Evolutionary conservation across 2,113 vertebrate species (phyloP), one percentile per base, ranked within the genome.

Genomic region (Stercorarius parasiticus): DNA sequence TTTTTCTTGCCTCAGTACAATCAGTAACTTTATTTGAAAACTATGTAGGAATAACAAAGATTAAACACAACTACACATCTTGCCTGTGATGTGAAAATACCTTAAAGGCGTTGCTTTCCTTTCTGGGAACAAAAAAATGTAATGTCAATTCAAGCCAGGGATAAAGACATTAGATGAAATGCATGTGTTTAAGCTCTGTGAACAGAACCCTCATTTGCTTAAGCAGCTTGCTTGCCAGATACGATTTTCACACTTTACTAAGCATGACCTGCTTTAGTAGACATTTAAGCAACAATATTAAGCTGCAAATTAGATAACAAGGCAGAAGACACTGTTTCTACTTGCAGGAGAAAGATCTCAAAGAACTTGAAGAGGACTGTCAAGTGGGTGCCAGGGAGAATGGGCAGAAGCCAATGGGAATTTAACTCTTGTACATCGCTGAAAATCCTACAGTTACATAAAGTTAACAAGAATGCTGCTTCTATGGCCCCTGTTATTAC

Each of bases 221-320:
- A 76, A 96, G 94, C 90, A 95, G 91, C 86, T 95, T 95, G 88
- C 79, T 91, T 96, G 96, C 93, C 93, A 96, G 90, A 93, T 88
- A 84, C 40, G 93, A 91, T 93, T 95, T 96, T 83, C 88, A 95
- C 93, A 94, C 92, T 97, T 96, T 82, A 86, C 93, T 96, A 93
- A 93, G 86, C 91, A 94, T 87, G 95, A 95, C 94, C 93, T 95
- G 72, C 71, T 96, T 96, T 88, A 85, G 78, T 73, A 95, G 89
- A 90, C 16, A 1, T 83, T 90, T 94, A 94, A 97, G 76, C 79
- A 96, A 81, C 70, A 82, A 69, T 74, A 91, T 94, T 87, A 91
- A 94, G 62, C 86, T 77, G 70, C 66, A 94, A 96, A 96, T 93
- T 89, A 93, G 83, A 58, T 89, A 95, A 91, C 6, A 6, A 92